Percentiles rank a stretch among this genome's conserved stretches.
Evolutionary conservation across 2,888 invertebrate genomes (phyloP).

Genomic region (Carabus problematicus): DNA sequence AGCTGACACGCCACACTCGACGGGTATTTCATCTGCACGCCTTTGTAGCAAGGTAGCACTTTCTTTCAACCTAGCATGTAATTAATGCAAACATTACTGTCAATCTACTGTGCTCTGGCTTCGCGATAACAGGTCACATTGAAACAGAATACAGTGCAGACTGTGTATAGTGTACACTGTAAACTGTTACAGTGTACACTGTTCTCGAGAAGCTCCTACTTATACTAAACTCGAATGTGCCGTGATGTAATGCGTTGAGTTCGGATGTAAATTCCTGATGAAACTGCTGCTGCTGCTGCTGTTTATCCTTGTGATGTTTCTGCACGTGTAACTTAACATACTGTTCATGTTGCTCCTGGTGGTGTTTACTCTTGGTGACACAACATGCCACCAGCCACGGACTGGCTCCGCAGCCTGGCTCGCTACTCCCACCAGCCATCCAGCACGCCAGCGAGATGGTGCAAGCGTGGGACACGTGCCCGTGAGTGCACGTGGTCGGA

Average conservation of each 20-base stretch:
- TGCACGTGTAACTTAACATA: slow-evolving; percentile 13
- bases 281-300: background rate
- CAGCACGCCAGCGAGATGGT: slow-evolving; percentile 77
- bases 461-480: slow-evolving; percentile 68
- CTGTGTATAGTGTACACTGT: too few relatives aligned
- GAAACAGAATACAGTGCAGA: too few relatives aligned
- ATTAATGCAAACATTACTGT: slow-evolving; percentile 10
- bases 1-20: slow-evolving; percentile 74
- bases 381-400: slow-evolving; percentile 79
- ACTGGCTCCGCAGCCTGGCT: slow-evolving; percentile 71
- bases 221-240: background rate
- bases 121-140: too few relatives aligned
- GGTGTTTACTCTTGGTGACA: slow-evolving; percentile 53
- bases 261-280: slow-evolving; percentile 4
- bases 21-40: slow-evolving; percentile 53
- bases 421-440: slow-evolving; percentile 74
- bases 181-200: background rate
- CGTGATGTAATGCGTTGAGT: slow-evolving; percentile 5
- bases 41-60: slow-evolving; percentile 42
- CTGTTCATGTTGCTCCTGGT: slow-evolving; percentile 3
- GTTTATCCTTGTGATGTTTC: background rate
- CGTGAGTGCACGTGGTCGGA: slow-evolving; percentile 65
- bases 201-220: too few relatives aligned
- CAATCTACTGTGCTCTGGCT: slow-evolving; percentile 20
- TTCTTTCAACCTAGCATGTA: slow-evolving; percentile 47